A percentile compares a stretch with the other conserved stretches of the same genome.
phyloP scores from a whole-genome alignment of 2,113 vertebrate species.

The Dryoscopus gambensis region DNA sequence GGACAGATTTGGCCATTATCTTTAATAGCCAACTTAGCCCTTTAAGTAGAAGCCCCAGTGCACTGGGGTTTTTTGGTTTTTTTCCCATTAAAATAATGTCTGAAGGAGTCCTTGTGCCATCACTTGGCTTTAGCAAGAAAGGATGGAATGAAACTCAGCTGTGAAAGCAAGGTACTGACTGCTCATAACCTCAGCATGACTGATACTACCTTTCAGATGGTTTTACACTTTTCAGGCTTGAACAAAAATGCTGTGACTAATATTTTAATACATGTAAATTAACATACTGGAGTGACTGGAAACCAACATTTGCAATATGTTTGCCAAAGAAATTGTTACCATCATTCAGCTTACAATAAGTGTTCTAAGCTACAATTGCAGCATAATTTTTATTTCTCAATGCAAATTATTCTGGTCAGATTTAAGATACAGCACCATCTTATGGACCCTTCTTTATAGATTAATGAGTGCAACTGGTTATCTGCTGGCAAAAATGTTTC shows the following conservation, averaged over 20 bases:
- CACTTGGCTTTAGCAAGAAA: not conserved
- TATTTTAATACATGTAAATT: slow-evolving; percentile 43
- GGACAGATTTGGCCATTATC: not conserved
- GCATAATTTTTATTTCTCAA: not conserved
- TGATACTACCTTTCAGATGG: slow-evolving; percentile 22
- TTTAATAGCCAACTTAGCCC: not conserved
- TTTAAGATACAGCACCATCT: slow-evolving; percentile 80
- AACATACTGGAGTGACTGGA: slow-evolving; percentile 34
- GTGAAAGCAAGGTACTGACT: not conserved
- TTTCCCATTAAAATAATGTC: not conserved
- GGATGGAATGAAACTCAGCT: not conserved
- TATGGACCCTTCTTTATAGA: slow-evolving; percentile 71
- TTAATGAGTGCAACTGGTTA: not conserved
- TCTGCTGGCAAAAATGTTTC: not conserved
- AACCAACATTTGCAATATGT: slow-evolving; percentile 11
- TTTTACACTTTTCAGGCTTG: not conserved
- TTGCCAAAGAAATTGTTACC: slow-evolving; percentile 14
- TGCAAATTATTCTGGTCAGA: slow-evolving; percentile 49
- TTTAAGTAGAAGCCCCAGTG: not conserved
- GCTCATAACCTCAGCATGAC: not conserved
- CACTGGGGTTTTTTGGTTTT: not conserved
- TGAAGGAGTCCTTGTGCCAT: not conserved
- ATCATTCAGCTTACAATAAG: not conserved
- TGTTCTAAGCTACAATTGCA: not conserved
- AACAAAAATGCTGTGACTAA: slow-evolving; percentile 37